Evolutionary conservation across 1,140 invertebrate species (phyloP).

Genomic region (Calycopis cecrops): DNA sequence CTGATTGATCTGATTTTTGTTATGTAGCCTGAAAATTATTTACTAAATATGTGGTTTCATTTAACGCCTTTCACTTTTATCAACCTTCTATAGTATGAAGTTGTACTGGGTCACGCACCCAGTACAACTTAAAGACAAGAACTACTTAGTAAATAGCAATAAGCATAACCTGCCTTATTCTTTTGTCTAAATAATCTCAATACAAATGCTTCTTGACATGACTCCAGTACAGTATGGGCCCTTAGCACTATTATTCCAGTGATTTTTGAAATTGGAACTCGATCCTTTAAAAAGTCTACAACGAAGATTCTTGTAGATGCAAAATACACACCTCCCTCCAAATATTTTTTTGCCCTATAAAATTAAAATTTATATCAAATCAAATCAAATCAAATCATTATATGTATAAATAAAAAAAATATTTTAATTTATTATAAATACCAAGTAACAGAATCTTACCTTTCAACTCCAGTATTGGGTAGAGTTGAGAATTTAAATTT

Average conservation of each 20-base stretch:
- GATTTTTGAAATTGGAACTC: slow-evolving; percentile 92
- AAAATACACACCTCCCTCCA: slow-evolving; percentile 95
- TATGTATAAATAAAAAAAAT: neutral
- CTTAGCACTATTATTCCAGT: slow-evolving; percentile 92
- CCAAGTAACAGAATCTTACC: slow-evolving; percentile 72
- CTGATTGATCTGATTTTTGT: no score
- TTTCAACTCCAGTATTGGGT: slow-evolving; percentile 80
- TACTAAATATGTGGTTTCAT: no score
- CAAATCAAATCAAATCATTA: slow-evolving; percentile 24
- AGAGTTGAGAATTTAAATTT: slow-evolving; percentile 80
- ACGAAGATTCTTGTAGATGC: slow-evolving; percentile 95
- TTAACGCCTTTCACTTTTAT: no score
- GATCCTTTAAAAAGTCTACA: slow-evolving; percentile 95
- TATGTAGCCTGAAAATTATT: no score
- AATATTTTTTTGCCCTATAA: slow-evolving; percentile 85
- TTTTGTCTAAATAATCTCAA: slow-evolving; percentile 90
- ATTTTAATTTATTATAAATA: neutral
- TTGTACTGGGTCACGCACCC: no score
- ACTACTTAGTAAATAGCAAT: no score
- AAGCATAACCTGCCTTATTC: slow-evolving; percentile 83
- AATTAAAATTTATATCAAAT: slow-evolving; percentile 18
- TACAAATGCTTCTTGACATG: slow-evolving; percentile 96
- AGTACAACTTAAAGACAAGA: no score
- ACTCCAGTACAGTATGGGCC: slow-evolving; percentile 95
- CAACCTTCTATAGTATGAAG: no score